These are phyloP conservation scores for Triplophysa dalaica DNA, from an alignment of 2,113 vertebrate genomes.

Conservation along the genomic window DNA sequence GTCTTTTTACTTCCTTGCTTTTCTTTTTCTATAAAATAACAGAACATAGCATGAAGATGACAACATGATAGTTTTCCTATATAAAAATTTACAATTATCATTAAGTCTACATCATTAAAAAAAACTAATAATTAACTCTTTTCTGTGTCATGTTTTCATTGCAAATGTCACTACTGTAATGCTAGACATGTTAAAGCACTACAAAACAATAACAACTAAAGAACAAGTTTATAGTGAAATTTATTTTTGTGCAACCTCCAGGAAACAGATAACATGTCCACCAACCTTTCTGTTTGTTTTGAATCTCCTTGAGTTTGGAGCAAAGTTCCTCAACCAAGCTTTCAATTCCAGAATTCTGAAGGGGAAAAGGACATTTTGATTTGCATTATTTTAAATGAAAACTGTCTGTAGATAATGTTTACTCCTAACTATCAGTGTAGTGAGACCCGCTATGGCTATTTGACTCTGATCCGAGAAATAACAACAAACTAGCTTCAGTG, in stretches of 20 bases:
- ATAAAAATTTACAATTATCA: too few relatives aligned
- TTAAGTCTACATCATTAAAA: too few relatives aligned
- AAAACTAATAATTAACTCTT: too few relatives aligned
- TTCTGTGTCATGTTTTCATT: too few relatives aligned
- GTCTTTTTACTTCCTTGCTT: constrained; percentile 90
- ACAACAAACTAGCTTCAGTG: too few relatives aligned
- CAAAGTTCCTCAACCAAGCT: constrained; percentile 98
- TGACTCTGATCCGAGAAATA: too few relatives aligned
- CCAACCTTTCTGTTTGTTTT: constrained; percentile 94
- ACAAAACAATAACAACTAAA: too few relatives aligned
- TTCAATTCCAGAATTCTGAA: constrained; percentile 96
- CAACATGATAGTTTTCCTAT: too few relatives aligned
- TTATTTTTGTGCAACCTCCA: background rate
- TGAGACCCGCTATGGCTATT: too few relatives aligned
- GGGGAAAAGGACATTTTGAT: background rate
- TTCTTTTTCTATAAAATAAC: constrained; percentile 77
- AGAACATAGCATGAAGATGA: background rate
- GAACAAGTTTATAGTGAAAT: background rate
- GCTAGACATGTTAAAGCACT: too few relatives aligned
- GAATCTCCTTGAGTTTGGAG: constrained; percentile 96
- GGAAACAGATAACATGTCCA: background rate
- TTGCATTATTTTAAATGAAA: background rate
- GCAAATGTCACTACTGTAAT: background rate
- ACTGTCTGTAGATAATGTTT: background rate
- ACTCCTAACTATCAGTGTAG: too few relatives aligned